phyloP scores from a whole-genome alignment of 2,888 invertebrate genomes.

The Drosophila testacea region DNA sequence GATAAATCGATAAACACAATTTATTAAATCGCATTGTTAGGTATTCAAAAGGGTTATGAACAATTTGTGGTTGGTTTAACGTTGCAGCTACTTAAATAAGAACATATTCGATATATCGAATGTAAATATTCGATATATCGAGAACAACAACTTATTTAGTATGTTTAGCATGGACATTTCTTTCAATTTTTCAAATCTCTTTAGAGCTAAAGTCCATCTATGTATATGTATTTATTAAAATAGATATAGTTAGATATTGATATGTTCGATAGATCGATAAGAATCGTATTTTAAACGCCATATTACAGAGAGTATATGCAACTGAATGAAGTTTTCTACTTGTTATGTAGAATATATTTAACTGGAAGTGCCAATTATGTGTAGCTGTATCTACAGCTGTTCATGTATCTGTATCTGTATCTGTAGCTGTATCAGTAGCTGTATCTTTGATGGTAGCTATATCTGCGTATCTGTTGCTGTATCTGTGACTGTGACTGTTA shows the following conservation, averaged over 20 bases:
- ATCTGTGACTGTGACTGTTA: slow-evolving; percentile 14
- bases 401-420: background rate
- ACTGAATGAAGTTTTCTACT: background rate
- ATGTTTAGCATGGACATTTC: too few species aligned
- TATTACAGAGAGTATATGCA: background rate
- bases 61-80: too few species aligned
- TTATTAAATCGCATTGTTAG: too few species aligned
- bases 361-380: slow-evolving; percentile 6
- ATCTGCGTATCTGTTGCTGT: background rate
- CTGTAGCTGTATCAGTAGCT: slow-evolving; percentile 1
- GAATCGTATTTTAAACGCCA: too few species aligned
- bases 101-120: background rate
- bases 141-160: background rate
- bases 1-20: background rate
- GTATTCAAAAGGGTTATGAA: too few species aligned
- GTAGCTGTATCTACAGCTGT: slow-evolving; percentile 1
- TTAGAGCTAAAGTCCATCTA: background rate
- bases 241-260: too few species aligned
- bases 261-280: background rate
- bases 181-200: too few species aligned
- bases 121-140: background rate
- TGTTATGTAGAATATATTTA: background rate
- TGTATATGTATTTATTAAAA: background rate
- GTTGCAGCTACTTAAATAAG: too few species aligned
- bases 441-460: background rate